Base-by-base conservation (phyloP, 2,888 invertebrate species). In the Leptothorax acervorum region DNA sequence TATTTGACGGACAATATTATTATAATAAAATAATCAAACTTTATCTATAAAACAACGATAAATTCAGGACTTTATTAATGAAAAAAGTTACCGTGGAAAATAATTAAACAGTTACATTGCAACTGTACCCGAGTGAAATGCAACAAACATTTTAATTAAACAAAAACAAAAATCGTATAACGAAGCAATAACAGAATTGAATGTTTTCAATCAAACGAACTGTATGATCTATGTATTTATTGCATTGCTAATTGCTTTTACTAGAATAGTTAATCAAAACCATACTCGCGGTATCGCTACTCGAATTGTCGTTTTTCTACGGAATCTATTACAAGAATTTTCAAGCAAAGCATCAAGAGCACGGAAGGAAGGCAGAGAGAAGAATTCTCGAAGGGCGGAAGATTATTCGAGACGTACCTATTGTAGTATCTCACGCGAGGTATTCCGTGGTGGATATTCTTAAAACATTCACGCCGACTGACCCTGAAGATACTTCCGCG, bases 401-500 rank as follows among this genome's bases (percentile, higher is more conserved):
- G 18, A 35, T 79, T 45, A 45, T n/a, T 48, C 9, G 48, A 70
- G 45, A 35, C 8, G 23, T 76, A 28, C 11, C 28, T 39, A 28
- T 12, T 35, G 18, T 15, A 31, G 6, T 28, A 45, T 57, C 68
- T 57, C 68, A 28, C 28, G 35, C 15, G 15, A n/a, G 35, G 18
- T 55, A 35, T 78, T 35, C 15, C 12, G 55, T 45, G 18, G 55
- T 45, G 18, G 70, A 35, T 71, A 39, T 70, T 60, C 23, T 70
- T 28, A 48, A 70, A 76, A 57, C 35, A 12, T 68, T 45, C 12
- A 35, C 45, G 35, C n/a, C 28, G 60, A 48, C 28, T 48, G 70
- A 81, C 15, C 60, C 39, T 45, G 35, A 57, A 79, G 35, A 48
- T 48, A 78, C 55, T 70, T 81, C 60, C 79, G 60, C 79, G 60